Evolutionary conservation across 2,888 invertebrate species (phyloP).

Genomic region (Dynastes maya): DNA sequence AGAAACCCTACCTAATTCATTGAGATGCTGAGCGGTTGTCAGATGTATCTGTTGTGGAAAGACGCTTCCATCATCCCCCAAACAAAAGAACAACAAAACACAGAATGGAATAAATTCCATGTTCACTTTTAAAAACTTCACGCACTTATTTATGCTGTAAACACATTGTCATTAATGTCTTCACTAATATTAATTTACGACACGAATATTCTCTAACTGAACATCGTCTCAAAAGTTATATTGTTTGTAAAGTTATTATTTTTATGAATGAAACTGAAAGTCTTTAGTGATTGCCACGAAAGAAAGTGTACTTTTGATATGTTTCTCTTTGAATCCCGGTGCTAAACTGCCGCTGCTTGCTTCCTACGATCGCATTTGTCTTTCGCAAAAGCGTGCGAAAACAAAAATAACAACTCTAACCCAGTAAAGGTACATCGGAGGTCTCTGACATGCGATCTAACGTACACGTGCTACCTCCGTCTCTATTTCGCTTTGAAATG

Average conservation of each 20-base stretch:
- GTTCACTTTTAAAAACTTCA: constrained; percentile 37
- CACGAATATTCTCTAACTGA: no score
- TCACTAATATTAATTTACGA: not conserved
- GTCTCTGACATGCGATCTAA: constrained; percentile 51
- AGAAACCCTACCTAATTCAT: constrained; percentile 29
- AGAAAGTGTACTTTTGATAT: not conserved
- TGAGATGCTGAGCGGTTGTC: constrained; percentile 16
- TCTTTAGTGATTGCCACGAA: not conserved
- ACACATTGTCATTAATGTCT: constrained; percentile 3
- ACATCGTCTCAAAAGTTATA: no score
- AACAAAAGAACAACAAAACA: constrained; percentile 43
- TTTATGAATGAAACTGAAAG: constrained; percentile 2
- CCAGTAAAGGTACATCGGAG: constrained; percentile 44
- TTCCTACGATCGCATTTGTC: constrained; percentile 15
- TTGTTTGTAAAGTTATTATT: no score
- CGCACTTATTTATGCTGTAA: constrained; percentile 24
- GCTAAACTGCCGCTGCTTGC: constrained; percentile 1
- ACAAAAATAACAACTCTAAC: constrained; percentile 51
- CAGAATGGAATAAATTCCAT: constrained; percentile 45
- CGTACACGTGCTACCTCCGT: constrained; percentile 48
- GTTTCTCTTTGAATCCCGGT: constrained; percentile 1
- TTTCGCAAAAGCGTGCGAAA: constrained; percentile 47
- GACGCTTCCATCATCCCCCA: constrained; percentile 40
- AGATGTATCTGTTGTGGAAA: constrained; percentile 20
- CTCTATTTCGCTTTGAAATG: constrained; percentile 50